A percentile compares a stretch with the other conserved stretches of the same genome.
Evolutionary conservation across 30 jellyfish, hydroid and myxozoan genomes (phyloP).

Genomic region (Turritopsis rubra): DNA sequence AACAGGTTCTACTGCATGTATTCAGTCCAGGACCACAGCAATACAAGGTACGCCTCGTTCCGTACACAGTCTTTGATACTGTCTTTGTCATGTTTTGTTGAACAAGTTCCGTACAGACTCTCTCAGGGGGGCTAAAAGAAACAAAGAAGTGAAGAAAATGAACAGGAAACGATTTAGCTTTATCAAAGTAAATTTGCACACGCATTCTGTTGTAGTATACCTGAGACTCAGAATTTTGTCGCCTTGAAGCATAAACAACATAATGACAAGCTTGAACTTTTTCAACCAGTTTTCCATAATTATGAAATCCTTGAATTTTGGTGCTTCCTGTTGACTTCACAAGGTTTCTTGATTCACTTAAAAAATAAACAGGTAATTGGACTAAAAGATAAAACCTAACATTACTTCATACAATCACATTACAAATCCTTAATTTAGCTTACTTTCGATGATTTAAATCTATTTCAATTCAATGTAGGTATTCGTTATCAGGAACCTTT

Average conservation of each 20-base stretch:
- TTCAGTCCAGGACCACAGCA: not conserved
- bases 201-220: too few species aligned
- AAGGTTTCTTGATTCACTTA: not conserved
- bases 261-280: not conserved
- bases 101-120: not conserved
- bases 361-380: not conserved
- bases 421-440: not conserved
- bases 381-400: not conserved
- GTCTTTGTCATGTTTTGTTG: not conserved
- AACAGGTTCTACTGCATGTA: not conserved
- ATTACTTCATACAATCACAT: not conserved
- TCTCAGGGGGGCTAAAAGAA: not conserved
- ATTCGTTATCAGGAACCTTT: not conserved
- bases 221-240: not conserved
- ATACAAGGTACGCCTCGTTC: not conserved
- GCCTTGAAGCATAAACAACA: not conserved
- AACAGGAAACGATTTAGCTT: too few species aligned
- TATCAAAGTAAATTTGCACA: too few species aligned
- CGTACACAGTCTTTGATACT: not conserved
- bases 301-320: not conserved
- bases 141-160: too few species aligned
- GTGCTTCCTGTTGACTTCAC: not conserved
- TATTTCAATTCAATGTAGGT: not conserved
- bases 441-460: not conserved
- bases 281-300: not conserved